phyloP scores from a whole-genome alignment of 2,888 invertebrate genomes.

The Morpho helenor region DNA sequence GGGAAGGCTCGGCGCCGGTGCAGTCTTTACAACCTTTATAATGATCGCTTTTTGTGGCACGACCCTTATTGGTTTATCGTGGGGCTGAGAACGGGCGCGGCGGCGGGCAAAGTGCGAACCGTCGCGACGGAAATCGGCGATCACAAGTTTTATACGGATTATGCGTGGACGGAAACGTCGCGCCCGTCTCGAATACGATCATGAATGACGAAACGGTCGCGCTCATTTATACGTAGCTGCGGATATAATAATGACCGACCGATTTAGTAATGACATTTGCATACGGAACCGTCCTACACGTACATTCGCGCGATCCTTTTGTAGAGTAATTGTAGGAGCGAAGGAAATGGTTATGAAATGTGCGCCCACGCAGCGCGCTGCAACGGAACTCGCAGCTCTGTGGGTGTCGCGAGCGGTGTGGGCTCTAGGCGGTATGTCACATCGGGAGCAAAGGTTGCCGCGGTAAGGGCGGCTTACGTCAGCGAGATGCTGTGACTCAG shows the following conservation, averaged over 20 bases:
- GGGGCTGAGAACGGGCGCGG: conserved; percentile 54
- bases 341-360: conserved; percentile 69
- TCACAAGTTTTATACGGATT: conserved; percentile 39
- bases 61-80: conserved; percentile 70
- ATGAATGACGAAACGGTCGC: conserved; percentile 40
- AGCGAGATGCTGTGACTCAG: conserved; percentile 58
- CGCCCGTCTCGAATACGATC: conserved; percentile 36
- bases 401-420: conserved; percentile 41
- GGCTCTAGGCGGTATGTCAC: conserved; percentile 37
- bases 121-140: conserved; percentile 40
- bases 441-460: conserved; percentile 41
- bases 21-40: conserved; percentile 74
- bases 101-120: conserved; percentile 33
- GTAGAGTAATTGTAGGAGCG: conserved; percentile 31
- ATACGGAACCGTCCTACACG: conserved; percentile 42
- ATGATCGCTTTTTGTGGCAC: conserved; percentile 70
- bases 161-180: conserved; percentile 41
- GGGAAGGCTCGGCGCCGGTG: conserved; percentile 74
- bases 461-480: conserved; percentile 38
- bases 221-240: conserved; percentile 34
- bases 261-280: conserved; percentile 41
- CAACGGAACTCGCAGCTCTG: conserved; percentile 63
- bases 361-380: conserved; percentile 53
- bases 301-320: conserved; percentile 34
- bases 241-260: conserved; percentile 45